Evolutionary conservation across 1,140 invertebrate species (phyloP).

Genomic region (Drosophila busckii): DNA sequence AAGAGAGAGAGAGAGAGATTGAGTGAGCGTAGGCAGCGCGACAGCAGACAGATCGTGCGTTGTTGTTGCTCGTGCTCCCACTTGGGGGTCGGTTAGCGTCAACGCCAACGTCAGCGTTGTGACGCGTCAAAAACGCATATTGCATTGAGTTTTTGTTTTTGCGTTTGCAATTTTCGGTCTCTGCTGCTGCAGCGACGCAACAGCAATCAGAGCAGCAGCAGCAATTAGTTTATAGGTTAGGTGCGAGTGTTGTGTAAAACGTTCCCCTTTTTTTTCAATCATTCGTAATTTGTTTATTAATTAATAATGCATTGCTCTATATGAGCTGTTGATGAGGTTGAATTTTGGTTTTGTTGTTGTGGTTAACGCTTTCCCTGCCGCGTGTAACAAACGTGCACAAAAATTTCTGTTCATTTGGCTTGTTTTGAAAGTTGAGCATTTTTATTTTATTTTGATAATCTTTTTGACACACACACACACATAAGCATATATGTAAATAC

Average conservation of each 20-base stretch:
- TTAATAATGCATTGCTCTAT: constrained; percentile 32
- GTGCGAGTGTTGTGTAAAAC: constrained; percentile 72
- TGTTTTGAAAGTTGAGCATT: constrained; percentile 30
- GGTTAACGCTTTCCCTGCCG: constrained; percentile 42
- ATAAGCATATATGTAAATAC: constrained; percentile 14
- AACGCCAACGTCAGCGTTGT: constrained; percentile 13
- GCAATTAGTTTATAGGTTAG: constrained; percentile 62
- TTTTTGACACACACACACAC: constrained; percentile 35
- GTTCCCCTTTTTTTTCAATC: constrained; percentile 22
- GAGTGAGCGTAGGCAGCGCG: constrained; percentile 17
- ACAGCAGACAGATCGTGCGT: constrained; percentile 44
- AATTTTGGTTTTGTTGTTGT: constrained; percentile 19
- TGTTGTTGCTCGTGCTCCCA: no score
- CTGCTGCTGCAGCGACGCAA: constrained; percentile 28
- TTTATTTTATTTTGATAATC: constrained; percentile 35
- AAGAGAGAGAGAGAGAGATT: constrained; percentile 8
- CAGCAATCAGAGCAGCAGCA: constrained; percentile 35
- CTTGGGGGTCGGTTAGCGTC: constrained; percentile 24
- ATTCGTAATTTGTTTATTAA: constrained; percentile 44
- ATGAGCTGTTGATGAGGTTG: constrained; percentile 12
- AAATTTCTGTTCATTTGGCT: constrained; percentile 13
- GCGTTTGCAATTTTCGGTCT: constrained; percentile 26
- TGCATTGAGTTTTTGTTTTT: constrained; percentile 36
- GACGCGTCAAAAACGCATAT: constrained; percentile 38
- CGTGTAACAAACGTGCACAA: constrained; percentile 68